phyloP scores from a whole-genome alignment of 2,888 invertebrate genomes.

The Amaurobius ferox region DNA sequence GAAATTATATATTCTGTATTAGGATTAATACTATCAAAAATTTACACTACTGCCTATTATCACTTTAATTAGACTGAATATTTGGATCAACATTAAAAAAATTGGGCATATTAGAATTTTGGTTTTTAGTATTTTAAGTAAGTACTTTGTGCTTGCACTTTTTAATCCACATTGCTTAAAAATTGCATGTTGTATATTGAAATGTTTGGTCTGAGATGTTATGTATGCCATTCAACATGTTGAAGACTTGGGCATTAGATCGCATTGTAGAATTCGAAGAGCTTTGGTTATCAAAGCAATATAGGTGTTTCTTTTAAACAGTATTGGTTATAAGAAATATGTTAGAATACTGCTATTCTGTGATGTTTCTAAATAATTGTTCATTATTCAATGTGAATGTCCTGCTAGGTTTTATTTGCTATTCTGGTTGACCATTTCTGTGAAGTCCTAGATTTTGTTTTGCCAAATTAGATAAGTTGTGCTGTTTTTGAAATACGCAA shows the following conservation, averaged over 20 bases:
- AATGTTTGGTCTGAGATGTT: not conserved
- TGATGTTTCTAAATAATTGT: slow-evolving; percentile 10
- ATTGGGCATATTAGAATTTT: not conserved
- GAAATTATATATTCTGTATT: too few relatives aligned
- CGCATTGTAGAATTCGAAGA: slow-evolving; percentile 10
- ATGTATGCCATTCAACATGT: slow-evolving; percentile 33
- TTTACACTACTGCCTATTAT: too few relatives aligned
- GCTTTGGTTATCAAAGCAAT: slow-evolving; percentile 19
- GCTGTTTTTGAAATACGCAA: not conserved
- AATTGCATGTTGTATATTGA: not conserved
- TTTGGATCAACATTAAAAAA: not conserved
- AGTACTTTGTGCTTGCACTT: not conserved
- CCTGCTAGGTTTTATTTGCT: not conserved
- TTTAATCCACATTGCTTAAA: not conserved
- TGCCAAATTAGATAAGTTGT: not conserved
- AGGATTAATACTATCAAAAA: too few relatives aligned
- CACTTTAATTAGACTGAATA: not conserved
- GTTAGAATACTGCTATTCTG: not conserved
- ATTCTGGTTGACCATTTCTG: not conserved
- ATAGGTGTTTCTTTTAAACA: slow-evolving; percentile 19
- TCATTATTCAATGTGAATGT: not conserved
- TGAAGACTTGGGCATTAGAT: slow-evolving; percentile 71
- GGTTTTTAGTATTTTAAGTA: not conserved
- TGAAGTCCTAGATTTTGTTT: not conserved
- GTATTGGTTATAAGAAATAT: not conserved